Evolutionary conservation across 2,888 invertebrate species (phyloP).

Genomic region (Incurvaria masculella): DNA sequence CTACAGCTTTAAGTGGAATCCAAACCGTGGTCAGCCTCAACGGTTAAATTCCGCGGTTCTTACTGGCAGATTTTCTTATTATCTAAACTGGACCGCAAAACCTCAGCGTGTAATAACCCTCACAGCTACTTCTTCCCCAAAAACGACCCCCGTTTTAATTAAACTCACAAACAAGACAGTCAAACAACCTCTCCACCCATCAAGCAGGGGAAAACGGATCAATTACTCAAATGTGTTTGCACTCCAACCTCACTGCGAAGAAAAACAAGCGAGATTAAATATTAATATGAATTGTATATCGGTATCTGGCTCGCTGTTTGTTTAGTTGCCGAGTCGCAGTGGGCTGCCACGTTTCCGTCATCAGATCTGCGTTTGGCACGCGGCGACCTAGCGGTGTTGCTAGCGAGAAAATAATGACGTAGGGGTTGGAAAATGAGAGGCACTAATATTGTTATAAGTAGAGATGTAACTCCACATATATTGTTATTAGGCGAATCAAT

Average conservation of each 20-base stretch:
- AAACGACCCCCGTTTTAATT: conserved; percentile 23
- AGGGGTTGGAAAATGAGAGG: too few species aligned
- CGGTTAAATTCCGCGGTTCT: too few species aligned
- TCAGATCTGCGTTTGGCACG: background rate
- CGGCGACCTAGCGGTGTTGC: too few species aligned
- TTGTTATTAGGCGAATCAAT: too few species aligned
- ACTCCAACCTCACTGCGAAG: conserved; percentile 23
- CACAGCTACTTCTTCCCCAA: conserved; percentile 27
- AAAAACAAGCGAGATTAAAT: conserved; percentile 40
- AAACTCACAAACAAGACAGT: conserved; percentile 27
- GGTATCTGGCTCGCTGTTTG: conserved; percentile 44
- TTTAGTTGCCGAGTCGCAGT: conserved; percentile 42
- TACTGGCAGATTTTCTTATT: background rate
- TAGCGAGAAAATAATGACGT: too few species aligned
- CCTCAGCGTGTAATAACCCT: too few species aligned
- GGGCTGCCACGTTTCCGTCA: conserved; percentile 28
- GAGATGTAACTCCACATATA: too few species aligned
- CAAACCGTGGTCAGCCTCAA: too few species aligned
- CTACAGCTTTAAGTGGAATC: too few species aligned
- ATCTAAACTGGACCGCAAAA: background rate
- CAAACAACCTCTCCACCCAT: too few species aligned
- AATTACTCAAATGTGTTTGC: conserved; percentile 51
- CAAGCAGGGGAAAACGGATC: conserved; percentile 19
- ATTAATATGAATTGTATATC: conserved; percentile 48
- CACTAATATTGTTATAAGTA: too few species aligned